These are phyloP conservation scores for Drosophila tani DNA, from an alignment of 1,140 invertebrate species.

Conservation along the genomic window DNA sequence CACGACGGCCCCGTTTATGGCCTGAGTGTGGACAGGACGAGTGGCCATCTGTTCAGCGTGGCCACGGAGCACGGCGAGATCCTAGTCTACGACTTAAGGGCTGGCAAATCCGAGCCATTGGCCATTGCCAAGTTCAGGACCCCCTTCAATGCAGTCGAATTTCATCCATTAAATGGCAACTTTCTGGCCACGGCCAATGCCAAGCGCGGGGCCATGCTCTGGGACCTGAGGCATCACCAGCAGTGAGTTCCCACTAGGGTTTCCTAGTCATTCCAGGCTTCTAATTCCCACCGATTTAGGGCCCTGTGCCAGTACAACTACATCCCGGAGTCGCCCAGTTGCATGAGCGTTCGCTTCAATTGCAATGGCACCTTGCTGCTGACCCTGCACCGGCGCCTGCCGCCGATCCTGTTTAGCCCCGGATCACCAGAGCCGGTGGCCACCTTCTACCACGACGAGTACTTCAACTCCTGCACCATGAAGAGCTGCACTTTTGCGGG, in stretches of 20 bases:
- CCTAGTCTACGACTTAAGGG: constrained; percentile 90
- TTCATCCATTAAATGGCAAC: constrained; percentile 93
- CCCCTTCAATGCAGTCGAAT: constrained; percentile 96
- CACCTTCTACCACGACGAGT: constrained; percentile 96
- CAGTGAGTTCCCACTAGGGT: constrained; percentile 86
- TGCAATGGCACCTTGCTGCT: constrained; percentile 91
- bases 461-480: constrained; percentile 98
- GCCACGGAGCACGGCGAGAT: constrained; percentile 96
- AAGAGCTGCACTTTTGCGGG: constrained; percentile 98
- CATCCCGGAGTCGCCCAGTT: constrained; percentile 89
- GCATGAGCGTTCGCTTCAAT: constrained; percentile 97
- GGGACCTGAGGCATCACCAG: constrained; percentile 94
- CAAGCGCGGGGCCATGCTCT: constrained; percentile 94
- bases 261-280: accelerated
- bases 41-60: constrained; percentile 93
- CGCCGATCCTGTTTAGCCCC: constrained; percentile 93
- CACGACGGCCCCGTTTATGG: constrained; percentile 96
- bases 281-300: constrained; percentile 79
- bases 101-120: constrained; percentile 86
- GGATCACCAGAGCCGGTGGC: constrained; percentile 89
- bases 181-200: constrained; percentile 95
- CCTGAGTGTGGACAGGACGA: constrained; percentile 93
- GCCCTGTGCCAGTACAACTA: constrained; percentile 90
- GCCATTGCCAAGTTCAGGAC: constrained; percentile 87
- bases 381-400: constrained; percentile 92